Evolutionary conservation across 2,113 vertebrate genomes (phyloP), one percentile per base, ranked within the genome.

Genomic region (Eurystomus gularis): DNA sequence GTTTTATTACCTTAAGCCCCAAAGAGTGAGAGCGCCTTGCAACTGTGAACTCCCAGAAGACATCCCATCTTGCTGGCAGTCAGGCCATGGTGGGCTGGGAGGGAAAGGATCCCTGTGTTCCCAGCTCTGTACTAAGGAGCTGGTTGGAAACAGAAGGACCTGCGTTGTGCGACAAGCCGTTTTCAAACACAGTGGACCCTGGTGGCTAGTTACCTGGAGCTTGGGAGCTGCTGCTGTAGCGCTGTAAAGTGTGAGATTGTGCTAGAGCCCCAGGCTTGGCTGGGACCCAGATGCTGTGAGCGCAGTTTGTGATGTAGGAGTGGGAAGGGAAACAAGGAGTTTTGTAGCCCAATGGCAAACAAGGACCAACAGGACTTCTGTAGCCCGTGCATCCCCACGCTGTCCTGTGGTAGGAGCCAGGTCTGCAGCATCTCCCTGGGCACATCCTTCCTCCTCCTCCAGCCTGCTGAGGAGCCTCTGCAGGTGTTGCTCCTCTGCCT

Each of bases 141-240:
- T 51, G 54, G 14, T 2, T 42, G 76, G 68, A 28, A 72, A 5
- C 17, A 11, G 55, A 16, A 60, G 54, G 52, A 13, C 26, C 54
- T 4, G 5, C 0, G 2, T 33, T 3, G 25, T 3, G 17, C 26
- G 60, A 24, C 10, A 20, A 61, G 19, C 6, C 17, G 0, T n/a
- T 55, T 62, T 33, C 75, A 17, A 3, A 7, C 14, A 12, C 37
- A 6, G 4, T 15, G 70, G 86, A 20, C 64, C 51, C 65, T 3
- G 0, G 1, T 6, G 60, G 55, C 5, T 18, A 1, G 29, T 39
- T 5, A 8, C 17, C 46, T 62, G 87, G 81, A 40, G 11, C 66
- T 28, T 31, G 82, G 94, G 75, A 55, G 4, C 65, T 42, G 10
- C 81, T 62, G 81, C 85, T 68, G 15, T 13, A 11, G 58, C 6